Conservation (phyloP, 2,797 vertebrate genomes). For the Tokudaia muenninki region DNA sequence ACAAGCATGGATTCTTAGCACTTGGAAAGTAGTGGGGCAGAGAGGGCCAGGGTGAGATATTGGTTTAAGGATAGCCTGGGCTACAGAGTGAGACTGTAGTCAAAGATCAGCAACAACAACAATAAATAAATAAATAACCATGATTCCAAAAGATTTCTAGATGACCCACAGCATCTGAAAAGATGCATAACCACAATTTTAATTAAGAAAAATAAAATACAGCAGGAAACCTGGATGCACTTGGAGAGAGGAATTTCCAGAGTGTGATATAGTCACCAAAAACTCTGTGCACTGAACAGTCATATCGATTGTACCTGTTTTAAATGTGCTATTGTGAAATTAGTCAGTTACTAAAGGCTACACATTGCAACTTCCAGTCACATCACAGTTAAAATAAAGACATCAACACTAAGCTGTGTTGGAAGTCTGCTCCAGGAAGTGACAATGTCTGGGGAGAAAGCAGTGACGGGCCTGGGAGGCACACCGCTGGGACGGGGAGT, state of each 20-base stretch:
- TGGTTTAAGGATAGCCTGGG: neutral
- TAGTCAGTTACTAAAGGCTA: neutral
- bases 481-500: neutral
- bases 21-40: neutral
- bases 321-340: neutral
- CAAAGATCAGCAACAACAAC: neutral
- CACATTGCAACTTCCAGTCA: neutral
- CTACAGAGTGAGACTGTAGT: neutral
- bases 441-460: neutral
- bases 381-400: neutral
- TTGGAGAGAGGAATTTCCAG: neutral
- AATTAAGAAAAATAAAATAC: conserved; percentile 25
- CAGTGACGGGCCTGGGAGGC: neutral
- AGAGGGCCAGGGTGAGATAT: neutral
- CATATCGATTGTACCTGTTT: neutral
- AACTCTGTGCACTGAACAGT: neutral
- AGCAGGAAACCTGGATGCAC: neutral
- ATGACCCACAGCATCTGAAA: neutral
- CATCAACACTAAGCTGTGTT: neutral
- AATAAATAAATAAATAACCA: neutral
- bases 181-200: neutral
- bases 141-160: neutral
- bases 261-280: neutral
- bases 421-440: neutral
- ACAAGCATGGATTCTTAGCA: neutral